Base-by-base conservation (phyloP, 2,888 invertebrate genomes). In the Notodonta dromedarius region DNA sequence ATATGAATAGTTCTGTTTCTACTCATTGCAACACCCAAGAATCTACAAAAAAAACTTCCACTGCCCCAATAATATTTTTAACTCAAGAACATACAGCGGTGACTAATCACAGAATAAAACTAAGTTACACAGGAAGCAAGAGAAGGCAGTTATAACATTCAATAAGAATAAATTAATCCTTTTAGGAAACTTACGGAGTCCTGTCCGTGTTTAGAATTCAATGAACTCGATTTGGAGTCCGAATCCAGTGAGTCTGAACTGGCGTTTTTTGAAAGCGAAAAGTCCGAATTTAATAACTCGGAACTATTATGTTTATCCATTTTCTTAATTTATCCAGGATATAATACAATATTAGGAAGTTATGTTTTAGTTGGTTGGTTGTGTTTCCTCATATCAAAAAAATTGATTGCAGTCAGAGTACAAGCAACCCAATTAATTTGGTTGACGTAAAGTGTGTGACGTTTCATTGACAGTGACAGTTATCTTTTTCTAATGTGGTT, bases 161-260 rank as follows among this genome's bases (percentile, higher is more conserved):
- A 82, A 79, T 80, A 78, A 73, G 91, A 88, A 91, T 91, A 91
- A 87, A 91, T 91, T 90, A 90, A 86, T 84, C 90, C 80, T 83
- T 87, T 86, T 86, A 84, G 88, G 92, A 86, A 90, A 93, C 95
- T 95, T 95, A 97, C 97, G 86, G 96, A 96, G 89, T 97, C 97
- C 85, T 96, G 96, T 75, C 96, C 96, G 87, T 96, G 96, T 94
- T 97, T 97, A 53, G 97, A 97, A 89, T 96, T 97, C 81, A 97
- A 94, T 72, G 97, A 97, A 89, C 96, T 97, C 65, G 97, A 96
- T 93, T 97, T 98, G 53, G 97, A 97, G 85, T 97, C 97, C 0
- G 97, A 96, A 85, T 96, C 96, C 79, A 97, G 93, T 8, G 97
- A 97, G 87, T 97, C 97, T 58, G 96, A 96, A 85, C 96, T 96